These are phyloP conservation scores for Eupithecia vulgata DNA, from an alignment of 2,888 invertebrate species.

Conservation along the genomic window DNA sequence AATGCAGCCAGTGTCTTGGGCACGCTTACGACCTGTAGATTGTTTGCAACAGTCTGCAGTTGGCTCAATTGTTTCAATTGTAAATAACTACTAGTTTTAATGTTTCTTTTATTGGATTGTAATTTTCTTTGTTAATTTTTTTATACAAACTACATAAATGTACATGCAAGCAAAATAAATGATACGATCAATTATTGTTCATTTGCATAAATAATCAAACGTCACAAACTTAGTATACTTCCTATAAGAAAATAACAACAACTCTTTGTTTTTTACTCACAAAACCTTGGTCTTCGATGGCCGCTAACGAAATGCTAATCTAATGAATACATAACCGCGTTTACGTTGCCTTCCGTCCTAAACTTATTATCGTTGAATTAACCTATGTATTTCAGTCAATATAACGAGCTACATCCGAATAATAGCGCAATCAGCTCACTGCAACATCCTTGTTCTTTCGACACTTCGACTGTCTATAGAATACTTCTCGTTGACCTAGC, in stretches of 20 bases:
- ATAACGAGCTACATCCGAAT: conserved; percentile 6
- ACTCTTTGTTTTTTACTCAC: not conserved
- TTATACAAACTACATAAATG: too few species aligned
- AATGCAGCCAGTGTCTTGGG: too few species aligned
- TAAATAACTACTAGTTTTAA: too few species aligned
- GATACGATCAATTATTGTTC: not conserved
- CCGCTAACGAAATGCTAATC: conserved; percentile 7
- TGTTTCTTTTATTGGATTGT: too few species aligned
- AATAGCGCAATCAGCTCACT: not conserved
- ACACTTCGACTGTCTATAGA: conserved; percentile 1
- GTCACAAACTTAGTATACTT: not conserved
- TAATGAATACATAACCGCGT: not conserved
- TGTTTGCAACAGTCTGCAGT: too few species aligned
- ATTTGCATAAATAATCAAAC: not conserved
- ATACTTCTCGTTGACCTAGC: conserved; percentile 3
- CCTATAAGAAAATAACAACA: conserved; percentile 3
- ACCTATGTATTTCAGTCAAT: not conserved
- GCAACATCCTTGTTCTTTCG: conserved; percentile 12
- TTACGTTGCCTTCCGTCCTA: conserved; percentile 8
- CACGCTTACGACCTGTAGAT: too few species aligned
- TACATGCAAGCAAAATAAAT: not conserved
- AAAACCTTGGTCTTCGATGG: not conserved
- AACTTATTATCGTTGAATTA: not conserved
- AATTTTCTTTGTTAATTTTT: too few species aligned
- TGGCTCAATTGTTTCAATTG: too few species aligned